These are phyloP conservation scores for Eupristina koningsbergeri DNA, from an alignment of 1,140 invertebrate species.

Conservation along the genomic window DNA sequence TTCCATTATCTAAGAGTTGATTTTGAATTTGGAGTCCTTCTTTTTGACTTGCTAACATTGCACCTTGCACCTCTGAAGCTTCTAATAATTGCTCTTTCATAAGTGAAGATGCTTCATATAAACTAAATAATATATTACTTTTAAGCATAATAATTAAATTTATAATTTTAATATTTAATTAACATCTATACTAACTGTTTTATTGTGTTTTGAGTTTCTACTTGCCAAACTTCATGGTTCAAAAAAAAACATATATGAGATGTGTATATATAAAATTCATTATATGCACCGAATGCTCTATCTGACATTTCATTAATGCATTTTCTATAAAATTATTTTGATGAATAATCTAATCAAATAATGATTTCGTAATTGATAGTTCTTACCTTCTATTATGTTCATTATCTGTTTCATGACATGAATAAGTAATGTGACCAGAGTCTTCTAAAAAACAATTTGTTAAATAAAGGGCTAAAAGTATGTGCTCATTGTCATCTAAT, in stretches of 20 bases:
- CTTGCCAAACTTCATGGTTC: constrained; percentile 79
- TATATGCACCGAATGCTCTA: constrained; percentile 76
- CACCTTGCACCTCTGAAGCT: constrained; percentile 75
- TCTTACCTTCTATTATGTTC: constrained; percentile 63
- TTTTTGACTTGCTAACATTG: constrained; percentile 72
- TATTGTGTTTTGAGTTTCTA: constrained; percentile 76
- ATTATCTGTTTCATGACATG: constrained; percentile 71
- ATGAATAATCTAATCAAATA: constrained; percentile 18
- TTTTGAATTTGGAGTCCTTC: constrained; percentile 65
- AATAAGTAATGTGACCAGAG: constrained; percentile 74
- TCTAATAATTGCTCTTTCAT: constrained; percentile 75
- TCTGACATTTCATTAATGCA: constrained; percentile 77
- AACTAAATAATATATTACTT: constrained; percentile 63
- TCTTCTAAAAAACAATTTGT: constrained; percentile 80
- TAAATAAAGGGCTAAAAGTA: constrained; percentile 76
- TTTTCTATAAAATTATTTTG: constrained; percentile 60
- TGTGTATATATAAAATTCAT: constrained; percentile 81
- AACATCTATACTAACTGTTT: constrained; percentile 63
- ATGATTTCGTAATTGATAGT: not conserved
- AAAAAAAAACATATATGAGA: constrained; percentile 82
- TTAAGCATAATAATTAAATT: constrained; percentile 33
- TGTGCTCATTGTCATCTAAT: constrained; percentile 77
- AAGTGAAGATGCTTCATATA: constrained; percentile 70
- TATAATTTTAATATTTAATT: constrained; percentile 55
- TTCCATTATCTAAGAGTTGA: constrained; percentile 62